Conservation (phyloP, 2,113 vertebrate genomes). For the Arizona elegans region DNA sequence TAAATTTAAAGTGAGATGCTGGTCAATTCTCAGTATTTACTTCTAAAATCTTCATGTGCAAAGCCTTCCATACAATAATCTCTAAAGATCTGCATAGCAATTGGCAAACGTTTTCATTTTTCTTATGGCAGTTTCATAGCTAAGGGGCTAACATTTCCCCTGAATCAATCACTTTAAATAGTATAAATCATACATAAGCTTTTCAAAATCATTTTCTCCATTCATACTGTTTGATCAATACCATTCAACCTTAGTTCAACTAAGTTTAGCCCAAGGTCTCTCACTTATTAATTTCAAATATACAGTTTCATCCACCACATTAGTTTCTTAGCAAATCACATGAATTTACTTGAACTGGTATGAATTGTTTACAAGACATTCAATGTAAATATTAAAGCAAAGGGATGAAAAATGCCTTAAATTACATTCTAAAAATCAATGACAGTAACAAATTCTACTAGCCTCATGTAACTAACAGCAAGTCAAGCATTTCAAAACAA, state of each 20-base stretch:
- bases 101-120: constrained; percentile 44
- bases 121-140: constrained; percentile 35
- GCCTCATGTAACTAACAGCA: background rate
- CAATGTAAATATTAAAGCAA: constrained; percentile 25
- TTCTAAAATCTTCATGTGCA: constrained; percentile 10
- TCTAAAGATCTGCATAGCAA: constrained; percentile 45
- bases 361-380: constrained; percentile 34
- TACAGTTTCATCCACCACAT: constrained; percentile 6
- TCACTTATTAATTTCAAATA: constrained; percentile 47
- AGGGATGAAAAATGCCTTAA: background rate
- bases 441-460: background rate
- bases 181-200: constrained; percentile 50
- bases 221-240: constrained; percentile 58
- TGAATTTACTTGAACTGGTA: constrained; percentile 38
- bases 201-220: constrained; percentile 47
- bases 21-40: background rate
- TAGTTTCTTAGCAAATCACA: constrained; percentile 37
- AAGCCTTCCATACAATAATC: constrained; percentile 53
- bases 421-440: background rate
- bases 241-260: constrained; percentile 53
- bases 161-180: constrained; percentile 44
- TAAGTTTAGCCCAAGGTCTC: constrained; percentile 59
- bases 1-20: constrained; percentile 30
- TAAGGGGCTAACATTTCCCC: constrained; percentile 37
- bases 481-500: background rate